Evolutionary conservation across 2,113 vertebrate species (phyloP).

Genomic region (Egretta garzetta): DNA sequence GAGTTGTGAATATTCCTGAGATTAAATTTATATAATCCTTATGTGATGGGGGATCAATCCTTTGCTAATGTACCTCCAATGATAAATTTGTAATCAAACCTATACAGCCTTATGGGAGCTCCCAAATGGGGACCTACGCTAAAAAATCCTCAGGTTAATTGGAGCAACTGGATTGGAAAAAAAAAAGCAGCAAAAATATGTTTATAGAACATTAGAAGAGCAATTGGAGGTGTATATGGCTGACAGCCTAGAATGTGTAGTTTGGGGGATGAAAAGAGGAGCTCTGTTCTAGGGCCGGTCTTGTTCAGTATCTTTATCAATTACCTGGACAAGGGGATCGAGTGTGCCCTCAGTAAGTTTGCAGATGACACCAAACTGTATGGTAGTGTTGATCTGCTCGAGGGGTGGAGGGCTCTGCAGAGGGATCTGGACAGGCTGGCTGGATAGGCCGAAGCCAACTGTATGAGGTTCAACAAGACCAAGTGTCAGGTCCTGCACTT

Average conservation of each 20-base stretch:
- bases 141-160: neutral
- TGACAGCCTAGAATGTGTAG: neutral
- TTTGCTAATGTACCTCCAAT: neutral
- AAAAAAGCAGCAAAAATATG: neutral
- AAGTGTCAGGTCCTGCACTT: no score
- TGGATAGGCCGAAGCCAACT: no score
- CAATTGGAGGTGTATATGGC: neutral
- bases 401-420: no score
- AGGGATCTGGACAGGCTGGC: no score
- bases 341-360: no score
- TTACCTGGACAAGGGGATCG: no score
- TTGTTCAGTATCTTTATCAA: no score
- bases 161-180: neutral
- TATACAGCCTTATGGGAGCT: neutral
- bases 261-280: neutral
- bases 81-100: neutral
- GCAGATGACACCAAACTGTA: no score
- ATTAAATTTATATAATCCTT: neutral
- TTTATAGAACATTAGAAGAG: neutral
- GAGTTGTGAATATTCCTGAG: neutral
- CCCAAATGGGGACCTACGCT: neutral
- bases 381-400: no score
- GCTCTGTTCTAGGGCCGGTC: no score
- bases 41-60: neutral
- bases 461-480: no score